These are phyloP conservation scores for Conistra vaccinii DNA, from an alignment of 2,888 invertebrate species.

Conservation along the genomic window DNA sequence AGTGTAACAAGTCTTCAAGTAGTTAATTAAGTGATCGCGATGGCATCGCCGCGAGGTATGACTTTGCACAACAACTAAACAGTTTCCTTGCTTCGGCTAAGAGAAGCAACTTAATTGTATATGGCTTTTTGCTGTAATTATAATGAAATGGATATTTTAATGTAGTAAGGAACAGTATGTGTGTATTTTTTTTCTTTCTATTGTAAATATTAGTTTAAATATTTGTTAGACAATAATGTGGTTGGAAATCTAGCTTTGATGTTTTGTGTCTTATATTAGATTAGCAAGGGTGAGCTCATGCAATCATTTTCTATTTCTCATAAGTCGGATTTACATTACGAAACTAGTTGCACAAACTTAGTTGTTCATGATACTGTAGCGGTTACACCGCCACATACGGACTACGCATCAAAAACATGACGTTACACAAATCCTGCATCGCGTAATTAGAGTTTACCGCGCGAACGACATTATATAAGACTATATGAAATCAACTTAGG, in stretches of 20 bases:
- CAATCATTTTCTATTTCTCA: too few species aligned
- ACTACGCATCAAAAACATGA: too few species aligned
- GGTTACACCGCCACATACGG: too few species aligned
- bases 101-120: neutral
- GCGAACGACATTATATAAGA: too few species aligned
- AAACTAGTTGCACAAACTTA: too few species aligned
- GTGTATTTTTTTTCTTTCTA: neutral
- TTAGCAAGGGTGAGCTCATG: too few species aligned
- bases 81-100: conserved; percentile 9
- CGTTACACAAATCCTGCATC: too few species aligned
- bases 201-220: neutral
- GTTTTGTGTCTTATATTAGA: neutral
- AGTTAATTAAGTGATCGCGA: conserved; percentile 44
- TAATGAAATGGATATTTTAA: neutral
- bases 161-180: neutral
- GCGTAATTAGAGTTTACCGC: too few species aligned
- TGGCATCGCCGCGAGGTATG: conserved; percentile 32
- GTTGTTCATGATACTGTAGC: too few species aligned
- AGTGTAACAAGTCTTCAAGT: conserved; percentile 38
- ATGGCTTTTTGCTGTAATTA: neutral
- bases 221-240: neutral
- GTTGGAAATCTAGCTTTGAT: neutral
- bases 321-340: too few species aligned
- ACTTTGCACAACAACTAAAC: conserved; percentile 36
- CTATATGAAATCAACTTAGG: too few species aligned